Conservation (phyloP, 2,797 vertebrate species). For the Argya squamiceps region DNA sequence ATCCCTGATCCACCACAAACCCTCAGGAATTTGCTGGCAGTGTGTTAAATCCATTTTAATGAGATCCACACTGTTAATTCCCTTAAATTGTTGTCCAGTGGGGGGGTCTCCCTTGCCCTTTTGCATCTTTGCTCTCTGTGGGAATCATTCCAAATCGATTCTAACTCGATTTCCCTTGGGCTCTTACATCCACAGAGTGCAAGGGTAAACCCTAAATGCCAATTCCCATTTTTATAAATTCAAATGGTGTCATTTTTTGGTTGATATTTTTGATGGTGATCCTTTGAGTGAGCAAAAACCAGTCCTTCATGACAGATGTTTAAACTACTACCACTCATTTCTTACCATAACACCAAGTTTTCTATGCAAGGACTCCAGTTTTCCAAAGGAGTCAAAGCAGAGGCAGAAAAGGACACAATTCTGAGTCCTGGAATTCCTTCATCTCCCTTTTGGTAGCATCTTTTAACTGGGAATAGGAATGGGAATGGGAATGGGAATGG, state of each 20-base stretch:
- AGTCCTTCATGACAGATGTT: background rate
- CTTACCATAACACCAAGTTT: background rate
- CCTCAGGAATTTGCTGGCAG: background rate
- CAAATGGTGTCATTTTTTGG: background rate
- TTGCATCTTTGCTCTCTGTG: background rate
- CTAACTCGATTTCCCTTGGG: background rate
- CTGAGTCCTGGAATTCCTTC: background rate
- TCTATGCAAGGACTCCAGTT: background rate
- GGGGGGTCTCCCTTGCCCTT: background rate
- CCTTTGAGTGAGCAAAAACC: background rate
- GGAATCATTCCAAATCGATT: background rate
- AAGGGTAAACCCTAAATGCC: background rate
- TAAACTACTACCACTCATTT: background rate
- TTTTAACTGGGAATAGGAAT: background rate
- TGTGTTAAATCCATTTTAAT: background rate
- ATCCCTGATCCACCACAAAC: background rate
- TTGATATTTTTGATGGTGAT: background rate
- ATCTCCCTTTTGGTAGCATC: background rate
- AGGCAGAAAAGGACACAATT: background rate
- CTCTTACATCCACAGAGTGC: background rate
- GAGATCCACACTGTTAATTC: background rate
- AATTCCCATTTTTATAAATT: background rate
- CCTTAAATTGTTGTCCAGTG: fast-evolving
- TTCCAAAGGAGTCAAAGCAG: background rate
- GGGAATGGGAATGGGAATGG: background rate